Evolutionary conservation across 2,113 vertebrate species (phyloP), one percentile per base, ranked within the genome.

Genomic region (Verasper variegatus): DNA sequence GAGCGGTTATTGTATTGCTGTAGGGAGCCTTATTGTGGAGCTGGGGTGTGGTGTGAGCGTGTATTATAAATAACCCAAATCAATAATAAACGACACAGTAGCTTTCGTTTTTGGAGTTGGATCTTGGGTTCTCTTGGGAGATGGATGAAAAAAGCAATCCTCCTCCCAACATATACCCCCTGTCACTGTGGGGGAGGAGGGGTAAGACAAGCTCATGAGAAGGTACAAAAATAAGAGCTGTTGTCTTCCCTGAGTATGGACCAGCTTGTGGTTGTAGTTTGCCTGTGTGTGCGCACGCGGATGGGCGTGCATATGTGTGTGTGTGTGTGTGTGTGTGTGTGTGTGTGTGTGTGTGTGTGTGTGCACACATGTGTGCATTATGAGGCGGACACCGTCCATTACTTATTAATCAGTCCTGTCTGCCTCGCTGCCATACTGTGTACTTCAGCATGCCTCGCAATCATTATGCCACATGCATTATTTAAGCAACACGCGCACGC

Each of bases 61-160:
- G 88, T 90, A 91, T 94, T 93, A 93, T 94, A 94, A 94, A 94
- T 92, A 94, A 91, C 87, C 73, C 85, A 40, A 92, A 94, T 95
- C 91, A 95, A 94, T 95, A 94, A 94, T 93, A 89, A 91, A 94
- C 75, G 88, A 94, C 88, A 86, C 68, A 42, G 75, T 87, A 91
- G 88, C 92, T 93, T 78, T 91, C 89, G 89, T 90, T 91, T 92
- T 91, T 91, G 78, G 90, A 91, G 85, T 90, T 35, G 63, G 27
- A 62, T 87, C 72, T 76, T 74, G 42, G 61, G 54, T 57, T 86
- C 88, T 86, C 74, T 71, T 71, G 90, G 84, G 92, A 86, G 58
- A 78, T 40, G 65, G 81, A 88, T 86, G 77, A 85, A 84, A 85
- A 86, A 86, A 71, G 63, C 74, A 74, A 31, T 4, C 45, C 26